A percentile compares a stretch with the other conserved stretches of the same genome.
Conservation (phyloP, 2,888 invertebrate species). For the Hoplodrina blanda region DNA sequence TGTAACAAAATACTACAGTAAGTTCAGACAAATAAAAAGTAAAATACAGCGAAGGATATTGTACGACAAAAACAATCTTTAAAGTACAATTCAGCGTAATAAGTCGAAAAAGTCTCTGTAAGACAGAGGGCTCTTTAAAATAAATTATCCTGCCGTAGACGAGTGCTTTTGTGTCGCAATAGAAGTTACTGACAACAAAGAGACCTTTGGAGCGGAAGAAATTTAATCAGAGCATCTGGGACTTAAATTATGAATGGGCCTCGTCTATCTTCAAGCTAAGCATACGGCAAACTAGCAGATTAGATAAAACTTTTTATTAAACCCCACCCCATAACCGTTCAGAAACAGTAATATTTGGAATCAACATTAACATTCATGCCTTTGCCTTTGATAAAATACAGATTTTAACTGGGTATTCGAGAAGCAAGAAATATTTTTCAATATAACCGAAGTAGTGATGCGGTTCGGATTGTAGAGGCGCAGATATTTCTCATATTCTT, state of each 20-base stretch:
- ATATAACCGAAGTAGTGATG: slow-evolving; percentile 83
- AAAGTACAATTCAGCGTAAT: slow-evolving; percentile 64
- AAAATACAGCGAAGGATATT: slow-evolving; percentile 61
- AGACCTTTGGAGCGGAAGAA: slow-evolving; percentile 73
- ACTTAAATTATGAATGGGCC: slow-evolving; percentile 74
- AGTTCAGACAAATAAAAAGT: slow-evolving; percentile 41
- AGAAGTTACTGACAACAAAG: slow-evolving; percentile 78
- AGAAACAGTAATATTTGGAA: slow-evolving; percentile 39
- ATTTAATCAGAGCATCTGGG: slow-evolving; percentile 80
- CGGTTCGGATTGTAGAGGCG: slow-evolving; percentile 83
- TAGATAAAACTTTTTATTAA: slow-evolving; percentile 60
- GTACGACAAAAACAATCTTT: slow-evolving; percentile 63
- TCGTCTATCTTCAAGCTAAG: slow-evolving; percentile 58
- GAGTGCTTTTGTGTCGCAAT: slow-evolving; percentile 78
- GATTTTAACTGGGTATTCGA: slow-evolving; percentile 68
- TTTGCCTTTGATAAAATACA: slow-evolving; percentile 56
- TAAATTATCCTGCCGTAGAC: slow-evolving; percentile 76
- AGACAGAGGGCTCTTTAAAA: slow-evolving; percentile 74
- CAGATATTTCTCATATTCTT: slow-evolving; percentile 88
- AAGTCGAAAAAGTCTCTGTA: slow-evolving; percentile 66
- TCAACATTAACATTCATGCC: slow-evolving; percentile 51
- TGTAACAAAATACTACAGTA: slow-evolving; percentile 42
- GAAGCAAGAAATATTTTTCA: slow-evolving; percentile 84
- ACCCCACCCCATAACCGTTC: slow-evolving; percentile 6
- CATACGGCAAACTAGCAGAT: slow-evolving; percentile 57